Percentiles rank a stretch among this genome's conserved stretches.
phyloP scores from a whole-genome alignment of 2,797 vertebrate genomes.

The Sarcoramphus papa region DNA sequence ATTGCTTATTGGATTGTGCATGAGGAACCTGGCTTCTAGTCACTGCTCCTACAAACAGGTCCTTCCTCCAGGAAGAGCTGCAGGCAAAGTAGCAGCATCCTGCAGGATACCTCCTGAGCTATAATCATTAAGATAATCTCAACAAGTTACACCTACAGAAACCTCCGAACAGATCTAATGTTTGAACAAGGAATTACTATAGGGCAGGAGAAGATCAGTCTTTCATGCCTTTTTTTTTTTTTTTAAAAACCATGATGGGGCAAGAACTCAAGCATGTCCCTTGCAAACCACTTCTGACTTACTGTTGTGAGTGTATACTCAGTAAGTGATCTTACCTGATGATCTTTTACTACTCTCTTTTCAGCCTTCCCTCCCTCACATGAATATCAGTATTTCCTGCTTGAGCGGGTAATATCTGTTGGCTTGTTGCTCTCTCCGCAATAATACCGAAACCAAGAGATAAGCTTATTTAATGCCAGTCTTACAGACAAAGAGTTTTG shows the following conservation, averaged over 20 bases:
- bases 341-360: not conserved
- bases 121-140: not conserved
- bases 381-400: not conserved
- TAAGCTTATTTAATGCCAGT: not conserved
- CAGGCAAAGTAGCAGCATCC: not conserved
- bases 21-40: not conserved
- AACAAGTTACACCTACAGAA: not conserved
- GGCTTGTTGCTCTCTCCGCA: not conserved
- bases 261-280: not conserved
- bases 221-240: not conserved
- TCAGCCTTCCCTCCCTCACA: not conserved
- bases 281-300: not conserved
- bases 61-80: not conserved
- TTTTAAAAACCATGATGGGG: not conserved
- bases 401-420: not conserved
- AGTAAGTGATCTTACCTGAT: not conserved
- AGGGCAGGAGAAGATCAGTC: not conserved
- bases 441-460: not conserved
- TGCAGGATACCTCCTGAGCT: not conserved
- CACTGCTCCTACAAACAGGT: not conserved
- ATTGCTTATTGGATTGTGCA: not conserved
- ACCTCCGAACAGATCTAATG: not conserved
- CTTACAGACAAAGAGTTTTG: not conserved
- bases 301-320: not conserved
- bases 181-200: not conserved